A percentile compares a stretch with the other conserved stretches of the same genome.
Evolutionary conservation across 2,797 vertebrate genomes (phyloP).

Genomic region (Pseudomugil gertrudae): DNA sequence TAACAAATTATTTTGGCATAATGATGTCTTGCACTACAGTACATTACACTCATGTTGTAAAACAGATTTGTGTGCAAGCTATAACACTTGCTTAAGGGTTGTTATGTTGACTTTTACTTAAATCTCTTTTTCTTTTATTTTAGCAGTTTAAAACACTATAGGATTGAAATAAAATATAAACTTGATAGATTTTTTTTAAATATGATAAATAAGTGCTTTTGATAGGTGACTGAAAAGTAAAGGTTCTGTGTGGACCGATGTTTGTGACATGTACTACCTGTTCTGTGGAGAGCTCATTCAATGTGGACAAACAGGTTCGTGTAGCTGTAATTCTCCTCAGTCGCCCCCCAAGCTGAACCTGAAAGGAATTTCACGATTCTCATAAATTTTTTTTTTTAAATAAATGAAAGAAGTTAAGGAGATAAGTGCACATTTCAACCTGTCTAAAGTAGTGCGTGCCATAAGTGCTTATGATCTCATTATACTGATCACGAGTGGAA

Average conservation of each 20-base stretch:
- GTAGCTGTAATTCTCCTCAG: conserved; percentile 34
- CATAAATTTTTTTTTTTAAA: not conserved
- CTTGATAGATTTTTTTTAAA: too few relatives aligned
- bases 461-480: not conserved
- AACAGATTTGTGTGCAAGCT: too few relatives aligned
- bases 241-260: not conserved
- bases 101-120: too few relatives aligned
- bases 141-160: not conserved
- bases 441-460: conserved; percentile 51
- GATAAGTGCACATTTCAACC: conserved; percentile 13
- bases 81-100: too few relatives aligned
- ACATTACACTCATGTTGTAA: too few relatives aligned
- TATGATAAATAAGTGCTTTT: not conserved
- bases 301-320: conserved; percentile 34
- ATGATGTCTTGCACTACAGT: not conserved
- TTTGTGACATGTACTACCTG: conserved; percentile 11
- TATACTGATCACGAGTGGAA: not conserved
- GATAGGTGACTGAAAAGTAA: not conserved
- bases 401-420: too few relatives aligned
- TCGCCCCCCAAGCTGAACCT: conserved; percentile 47
- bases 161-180: too few relatives aligned
- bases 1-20: not conserved
- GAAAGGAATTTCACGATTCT: not conserved
- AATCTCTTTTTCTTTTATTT: too few relatives aligned
- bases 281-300: conserved; percentile 18